Evolutionary conservation across 2,113 vertebrate genomes (phyloP).

Genomic region (Anseranas semipalmata): DNA sequence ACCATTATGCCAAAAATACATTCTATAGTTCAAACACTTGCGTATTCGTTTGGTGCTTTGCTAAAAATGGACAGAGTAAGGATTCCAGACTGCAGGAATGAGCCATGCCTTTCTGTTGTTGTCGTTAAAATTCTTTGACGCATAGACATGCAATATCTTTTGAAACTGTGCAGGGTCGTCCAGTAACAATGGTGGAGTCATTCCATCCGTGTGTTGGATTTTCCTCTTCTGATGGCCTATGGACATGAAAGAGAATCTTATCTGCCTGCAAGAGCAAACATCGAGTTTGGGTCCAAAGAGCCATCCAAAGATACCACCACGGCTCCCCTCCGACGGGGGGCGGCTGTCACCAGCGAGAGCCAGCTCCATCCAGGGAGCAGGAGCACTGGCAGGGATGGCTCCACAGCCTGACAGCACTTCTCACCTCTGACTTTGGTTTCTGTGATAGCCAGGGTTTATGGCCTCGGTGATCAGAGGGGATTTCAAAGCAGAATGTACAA

Average conservation of each 20-base stretch:
- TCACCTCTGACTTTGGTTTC: background rate
- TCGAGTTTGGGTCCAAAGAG: background rate
- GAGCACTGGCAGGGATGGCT: background rate
- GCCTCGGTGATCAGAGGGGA: background rate
- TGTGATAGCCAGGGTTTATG: background rate
- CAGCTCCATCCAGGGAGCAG: background rate
- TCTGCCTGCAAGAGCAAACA: conserved; percentile 5
- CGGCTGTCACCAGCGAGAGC: background rate
- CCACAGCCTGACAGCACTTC: conserved; percentile 5
- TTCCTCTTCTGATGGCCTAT: conserved; percentile 20
- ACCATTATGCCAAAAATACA: rapidly evolving
- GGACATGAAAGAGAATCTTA: conserved; percentile 66
- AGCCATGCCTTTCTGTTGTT: rapidly evolving
- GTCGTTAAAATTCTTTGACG: background rate
- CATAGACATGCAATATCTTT: background rate
- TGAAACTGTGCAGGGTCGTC: conserved; percentile 56
- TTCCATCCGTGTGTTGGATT: background rate
- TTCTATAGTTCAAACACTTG: background rate
- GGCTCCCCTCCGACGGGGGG: background rate
- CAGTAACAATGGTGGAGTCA: conserved; percentile 26
- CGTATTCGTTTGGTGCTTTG: rapidly evolving
- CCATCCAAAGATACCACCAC: background rate
- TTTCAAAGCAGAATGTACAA: conserved; percentile 13
- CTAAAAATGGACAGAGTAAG: background rate
- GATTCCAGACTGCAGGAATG: rapidly evolving